Evolutionary conservation across 2,113 vertebrate genomes (phyloP), one percentile per base, ranked within the genome.

Genomic region (Tiliqua scincoides): DNA sequence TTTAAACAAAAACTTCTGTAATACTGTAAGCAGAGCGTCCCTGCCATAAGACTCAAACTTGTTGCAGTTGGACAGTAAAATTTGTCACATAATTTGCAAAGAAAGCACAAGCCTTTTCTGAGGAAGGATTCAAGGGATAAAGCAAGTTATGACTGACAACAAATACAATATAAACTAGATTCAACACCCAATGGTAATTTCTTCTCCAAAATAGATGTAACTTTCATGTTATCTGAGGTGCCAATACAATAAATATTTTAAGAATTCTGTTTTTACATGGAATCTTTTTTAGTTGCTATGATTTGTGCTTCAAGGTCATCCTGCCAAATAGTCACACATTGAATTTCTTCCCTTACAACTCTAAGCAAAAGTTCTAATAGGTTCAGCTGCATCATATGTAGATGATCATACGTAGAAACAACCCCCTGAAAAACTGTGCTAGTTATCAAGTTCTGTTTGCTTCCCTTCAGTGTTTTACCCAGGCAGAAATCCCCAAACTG

Each of bases 21-120:
- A 62, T 43, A 52, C 5, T 43, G 12, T 37, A 73, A 54, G 23
- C 54, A 59, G 30, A 37, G 18, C n/a, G 80, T 65, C 27, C 23
- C 68, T 80, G 76, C 54, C 43, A 35, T 18, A 79, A 59, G 35
- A 57, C 52, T 70, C 77, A 70, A 1, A 37, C 12, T n/a, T n/a
- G 30, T 84, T 87, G 92, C 90, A 89, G 73, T 91, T 62, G 85
- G 89, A 91, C 80, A 93, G 89, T 15, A 4, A 54, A 65, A 20
- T 90, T 88, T 61, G 75, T 91, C 85, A n/a, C n/a, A 78, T 82
- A 72, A 81, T 92, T 90, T 92, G 74, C 87, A 83, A 79, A 85
- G 83, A 92, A 91, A 91, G n/a, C 85, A 91, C 87, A 85, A 90
- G 83, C 91, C 91, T 92, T 87, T 85, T 91, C 88, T 85, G 82